Conservation (phyloP, 2,797 vertebrate genomes). For the Oophaga sylvatica region DNA sequence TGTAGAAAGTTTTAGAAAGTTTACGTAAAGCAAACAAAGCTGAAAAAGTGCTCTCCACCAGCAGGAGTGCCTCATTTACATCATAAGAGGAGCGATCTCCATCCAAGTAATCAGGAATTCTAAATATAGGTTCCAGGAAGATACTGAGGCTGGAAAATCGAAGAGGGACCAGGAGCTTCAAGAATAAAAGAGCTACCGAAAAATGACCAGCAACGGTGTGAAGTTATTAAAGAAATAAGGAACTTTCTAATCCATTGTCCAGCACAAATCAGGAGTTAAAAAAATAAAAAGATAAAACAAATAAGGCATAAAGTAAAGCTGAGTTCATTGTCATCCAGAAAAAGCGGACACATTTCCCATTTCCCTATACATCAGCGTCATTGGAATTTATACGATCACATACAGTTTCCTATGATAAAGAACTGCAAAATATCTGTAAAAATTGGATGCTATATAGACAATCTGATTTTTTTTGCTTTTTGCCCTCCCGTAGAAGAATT, state of each 20-base stretch:
- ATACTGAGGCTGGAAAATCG: background rate
- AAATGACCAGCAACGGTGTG: background rate
- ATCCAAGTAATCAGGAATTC: background rate
- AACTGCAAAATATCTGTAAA: no score
- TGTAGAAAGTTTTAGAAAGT: slow-evolving; percentile 12
- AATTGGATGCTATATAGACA: no score
- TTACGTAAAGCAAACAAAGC: slow-evolving; percentile 15
- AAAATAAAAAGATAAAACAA: no score
- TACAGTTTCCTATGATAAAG: no score
- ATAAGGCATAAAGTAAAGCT: no score
- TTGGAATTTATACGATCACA: no score
- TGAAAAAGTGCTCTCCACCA: background rate
- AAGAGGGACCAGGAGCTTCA: background rate
- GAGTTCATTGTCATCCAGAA: no score
- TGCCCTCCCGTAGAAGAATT: no score
- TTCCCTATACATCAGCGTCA: no score
- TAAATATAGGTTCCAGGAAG: background rate
- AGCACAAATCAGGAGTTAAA: no score
- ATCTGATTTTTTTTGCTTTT: no score
- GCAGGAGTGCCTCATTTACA: slow-evolving; percentile 2
- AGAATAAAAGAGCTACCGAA: background rate
- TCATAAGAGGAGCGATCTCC: background rate
- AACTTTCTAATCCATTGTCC: background rate
- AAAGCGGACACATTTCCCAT: no score
- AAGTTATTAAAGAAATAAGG: background rate